Conservation (phyloP, 2,888 invertebrate species). For the Orthonychiurus folsomi region DNA sequence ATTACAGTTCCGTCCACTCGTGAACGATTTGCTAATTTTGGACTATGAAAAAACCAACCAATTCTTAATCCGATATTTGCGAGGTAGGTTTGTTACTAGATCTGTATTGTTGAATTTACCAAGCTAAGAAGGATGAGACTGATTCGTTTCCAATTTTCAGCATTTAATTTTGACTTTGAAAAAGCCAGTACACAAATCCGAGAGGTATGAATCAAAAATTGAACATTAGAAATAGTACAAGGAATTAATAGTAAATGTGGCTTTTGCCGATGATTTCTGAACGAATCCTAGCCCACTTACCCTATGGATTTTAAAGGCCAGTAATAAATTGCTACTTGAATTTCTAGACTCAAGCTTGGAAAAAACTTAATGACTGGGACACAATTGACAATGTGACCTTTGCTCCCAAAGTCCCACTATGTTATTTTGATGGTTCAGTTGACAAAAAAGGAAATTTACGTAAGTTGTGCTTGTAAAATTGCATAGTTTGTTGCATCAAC, state of each 20-base stretch:
- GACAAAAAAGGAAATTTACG: background rate
- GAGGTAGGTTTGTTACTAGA: background rate
- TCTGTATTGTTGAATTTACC: background rate
- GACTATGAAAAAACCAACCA: background rate
- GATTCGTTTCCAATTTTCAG: background rate
- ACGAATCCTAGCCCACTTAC: too few species aligned
- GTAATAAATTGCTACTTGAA: too few species aligned
- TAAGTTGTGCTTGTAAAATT: too few species aligned
- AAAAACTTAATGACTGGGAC: too few species aligned
- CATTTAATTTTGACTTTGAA: background rate
- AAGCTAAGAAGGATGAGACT: too few species aligned
- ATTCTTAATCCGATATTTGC: background rate
- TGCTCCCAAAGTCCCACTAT: background rate
- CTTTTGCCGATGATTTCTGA: too few species aligned
- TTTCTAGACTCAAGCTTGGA: too few species aligned
- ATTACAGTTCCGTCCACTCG: background rate
- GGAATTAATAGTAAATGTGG: too few species aligned
- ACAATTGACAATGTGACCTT: background rate
- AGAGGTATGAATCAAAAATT: background rate
- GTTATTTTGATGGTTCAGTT: background rate
- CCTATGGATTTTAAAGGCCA: background rate
- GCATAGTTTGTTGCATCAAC: too few species aligned
- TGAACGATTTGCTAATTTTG: background rate
- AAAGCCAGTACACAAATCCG: background rate
- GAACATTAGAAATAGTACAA: too few species aligned